Conservation (phyloP, 2,113 vertebrate genomes). For the Carassius auratus region DNA sequence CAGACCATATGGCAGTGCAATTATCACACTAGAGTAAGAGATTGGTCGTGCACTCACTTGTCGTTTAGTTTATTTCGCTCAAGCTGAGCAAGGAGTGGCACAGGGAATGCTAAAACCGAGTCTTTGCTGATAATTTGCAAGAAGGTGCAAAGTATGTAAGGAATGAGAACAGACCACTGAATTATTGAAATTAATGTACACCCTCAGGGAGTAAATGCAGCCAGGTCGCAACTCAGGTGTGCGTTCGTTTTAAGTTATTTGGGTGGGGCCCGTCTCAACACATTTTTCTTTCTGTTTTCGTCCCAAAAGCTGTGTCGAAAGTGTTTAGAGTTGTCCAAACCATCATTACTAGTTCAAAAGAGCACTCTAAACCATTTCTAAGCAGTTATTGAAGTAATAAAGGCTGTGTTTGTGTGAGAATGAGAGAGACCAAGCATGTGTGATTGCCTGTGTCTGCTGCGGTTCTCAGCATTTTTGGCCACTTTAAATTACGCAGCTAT, state of each 20-base stretch:
- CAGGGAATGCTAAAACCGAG: not conserved
- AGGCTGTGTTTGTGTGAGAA: not conserved
- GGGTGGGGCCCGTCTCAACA: not conserved
- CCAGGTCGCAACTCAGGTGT: too few species aligned
- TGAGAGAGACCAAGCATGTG: not conserved
- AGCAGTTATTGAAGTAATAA: not conserved
- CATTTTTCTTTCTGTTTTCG: not conserved
- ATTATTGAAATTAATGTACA: too few species aligned
- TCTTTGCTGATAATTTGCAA: not conserved
- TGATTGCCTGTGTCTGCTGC: not conserved
- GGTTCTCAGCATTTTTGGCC: not conserved
- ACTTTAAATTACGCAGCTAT: not conserved
- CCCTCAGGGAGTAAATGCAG: too few species aligned
- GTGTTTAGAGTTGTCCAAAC: not conserved
- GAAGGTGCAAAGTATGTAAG: not conserved
- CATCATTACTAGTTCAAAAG: not conserved
- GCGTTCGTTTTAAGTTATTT: not conserved
- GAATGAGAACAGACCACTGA: too few species aligned
- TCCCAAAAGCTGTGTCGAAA: not conserved
- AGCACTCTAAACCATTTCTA: not conserved
- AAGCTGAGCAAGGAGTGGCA: not conserved
- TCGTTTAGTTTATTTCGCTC: not conserved
- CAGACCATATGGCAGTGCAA: slow-evolving; percentile 51
- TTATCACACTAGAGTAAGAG: slow-evolving; percentile 48
- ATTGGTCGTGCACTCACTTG: slow-evolving; percentile 26